Base-by-base conservation (phyloP, 2,113 vertebrate species). In the Rattus rattus region DNA sequence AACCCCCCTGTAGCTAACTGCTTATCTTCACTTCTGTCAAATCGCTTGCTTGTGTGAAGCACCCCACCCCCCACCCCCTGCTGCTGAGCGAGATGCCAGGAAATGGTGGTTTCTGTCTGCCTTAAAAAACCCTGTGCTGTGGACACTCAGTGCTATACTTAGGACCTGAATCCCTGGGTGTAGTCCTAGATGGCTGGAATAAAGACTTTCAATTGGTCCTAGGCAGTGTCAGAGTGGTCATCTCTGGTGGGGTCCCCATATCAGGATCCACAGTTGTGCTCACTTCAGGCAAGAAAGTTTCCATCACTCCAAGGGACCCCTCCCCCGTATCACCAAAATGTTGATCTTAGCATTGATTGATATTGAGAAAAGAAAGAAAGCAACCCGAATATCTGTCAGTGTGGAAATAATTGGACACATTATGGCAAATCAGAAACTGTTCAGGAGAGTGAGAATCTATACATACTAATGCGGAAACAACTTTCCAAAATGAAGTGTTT, bases 401-500 rank as follows among this genome's bases (percentile, higher is more conserved):
- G 84, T 81, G 67, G 22, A 26, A 84, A 54, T 75, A 91, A 96
- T 43, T 67, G 80, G 54, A 80, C 63, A 47, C 93, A 49, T 93
- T 90, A 93, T 70, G 19, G 26, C 73, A 54, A 81, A 80, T 84
- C 39, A 70, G 14, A 52, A 90, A 85, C 7, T 59, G 9, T 75
- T 90, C 26, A 39, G 63, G 89, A 92, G 87, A 91, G 75, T 88
- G 52, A 84, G 14, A 84, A 77, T 93, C 69, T 97, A 7, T 69
- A 80, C 6, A 88, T 33, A 92, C 12, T 76, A 88, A 92, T 3
- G 6, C 2, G 76, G 95, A 93, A 91, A 83, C 59, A 52, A 63
- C 16, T 85, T 94, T 88, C 12, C 49, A 83, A 97, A 72, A 85
- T 76, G 33, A 77, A 72, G 13, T 67, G 59, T 69, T 97, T 95